Evolutionary conservation across 2,888 invertebrate species (phyloP), one percentile per base, ranked within the genome.

Genomic region (Callyntrura sp.): DNA sequence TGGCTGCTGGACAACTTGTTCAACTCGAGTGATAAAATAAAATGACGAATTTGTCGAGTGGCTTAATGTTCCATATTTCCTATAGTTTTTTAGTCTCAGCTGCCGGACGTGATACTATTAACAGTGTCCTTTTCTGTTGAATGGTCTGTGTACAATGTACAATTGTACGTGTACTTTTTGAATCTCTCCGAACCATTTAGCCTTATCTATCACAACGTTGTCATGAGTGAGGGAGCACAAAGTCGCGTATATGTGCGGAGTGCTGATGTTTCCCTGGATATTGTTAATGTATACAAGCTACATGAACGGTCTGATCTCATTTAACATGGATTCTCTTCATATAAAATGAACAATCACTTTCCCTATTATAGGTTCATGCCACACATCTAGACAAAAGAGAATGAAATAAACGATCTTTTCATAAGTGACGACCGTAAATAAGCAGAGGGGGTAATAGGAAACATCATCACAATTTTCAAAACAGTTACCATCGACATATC

Each of bases 401-500:
- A 51, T 51, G n/a, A 51, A 25, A 57, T 28, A n/a, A 78, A 57
- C 55, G 55, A 57, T 28, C 51, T 55, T 55, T 78, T n/a, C n/a
- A 45, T 20, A 78, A 78, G 55, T 28, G 78, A 78, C 35, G 25
- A n/a, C 25, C 55, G 55, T 78, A 78, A 78, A 78, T 78, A 78
- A 28, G 35, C 55, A 20, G 28, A 55, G 78, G 17, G 78, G 20
- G 14, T 25, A 20, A 25, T 35, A 76, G 48, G 51, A 76, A 51
- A 28, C 78, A 78, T 78, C 78, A 78, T 55, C 78, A 28, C 78
- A 1, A 78, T 55, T 55, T 78, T 57, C 78, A 57, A 17, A 78
- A 28, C 55, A 78, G 78, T 78, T 57, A 78, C 78, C 78, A 78
- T 55, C 25, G 51, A 9, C 55, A 55, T 78, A 78, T 78, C 78